Evolutionary conservation across 35 echinoderm and acorn worm species (phyloP).

Genomic region (Amphiura filiformis): DNA sequence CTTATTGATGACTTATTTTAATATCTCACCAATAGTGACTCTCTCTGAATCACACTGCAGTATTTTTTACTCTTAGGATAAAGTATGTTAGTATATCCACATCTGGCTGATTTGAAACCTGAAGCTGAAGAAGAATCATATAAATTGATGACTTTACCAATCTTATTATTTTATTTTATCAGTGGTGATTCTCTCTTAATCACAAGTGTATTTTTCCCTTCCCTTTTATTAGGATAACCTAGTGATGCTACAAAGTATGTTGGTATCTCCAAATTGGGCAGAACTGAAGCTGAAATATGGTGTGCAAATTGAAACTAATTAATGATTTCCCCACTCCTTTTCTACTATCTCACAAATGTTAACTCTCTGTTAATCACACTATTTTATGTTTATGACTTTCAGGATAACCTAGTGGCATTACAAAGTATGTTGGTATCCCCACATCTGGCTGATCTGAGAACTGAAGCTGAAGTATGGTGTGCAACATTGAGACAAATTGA

Average conservation of each 20-base stretch:
- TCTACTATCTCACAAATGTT: too few relatives aligned
- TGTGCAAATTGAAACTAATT: too few relatives aligned
- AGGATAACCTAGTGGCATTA: slow-evolving; percentile 90
- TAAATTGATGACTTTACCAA: slow-evolving; percentile 69
- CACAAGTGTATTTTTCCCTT: too few relatives aligned
- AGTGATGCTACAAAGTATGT: slow-evolving; percentile 89
- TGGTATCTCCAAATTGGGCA: slow-evolving; percentile 86
- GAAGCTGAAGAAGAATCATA: slow-evolving; percentile 59
- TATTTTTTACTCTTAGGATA: slow-evolving; percentile 60
- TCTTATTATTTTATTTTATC: too few relatives aligned
- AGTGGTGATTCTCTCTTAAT: too few relatives aligned
- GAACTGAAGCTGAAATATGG: slow-evolving; percentile 84
- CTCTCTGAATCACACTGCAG: too few relatives aligned
- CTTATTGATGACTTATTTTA: too few relatives aligned
- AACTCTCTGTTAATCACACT: too few relatives aligned
- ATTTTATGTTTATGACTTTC: not conserved
- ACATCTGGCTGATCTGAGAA: slow-evolving; percentile 82
- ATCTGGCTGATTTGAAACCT: slow-evolving; percentile 80
- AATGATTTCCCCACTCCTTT: too few relatives aligned
- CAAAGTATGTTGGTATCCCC: slow-evolving; percentile 97
- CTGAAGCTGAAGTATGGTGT: slow-evolving; percentile 74
- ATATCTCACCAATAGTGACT: too few relatives aligned
- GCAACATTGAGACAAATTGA: slow-evolving; percentile 60
- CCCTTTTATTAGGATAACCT: too few relatives aligned
- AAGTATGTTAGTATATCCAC: slow-evolving; percentile 90